Evolutionary conservation across 2,113 vertebrate species (phyloP), one percentile per base, ranked within the genome.

Genomic region (Phylloscopus trochiloides): DNA sequence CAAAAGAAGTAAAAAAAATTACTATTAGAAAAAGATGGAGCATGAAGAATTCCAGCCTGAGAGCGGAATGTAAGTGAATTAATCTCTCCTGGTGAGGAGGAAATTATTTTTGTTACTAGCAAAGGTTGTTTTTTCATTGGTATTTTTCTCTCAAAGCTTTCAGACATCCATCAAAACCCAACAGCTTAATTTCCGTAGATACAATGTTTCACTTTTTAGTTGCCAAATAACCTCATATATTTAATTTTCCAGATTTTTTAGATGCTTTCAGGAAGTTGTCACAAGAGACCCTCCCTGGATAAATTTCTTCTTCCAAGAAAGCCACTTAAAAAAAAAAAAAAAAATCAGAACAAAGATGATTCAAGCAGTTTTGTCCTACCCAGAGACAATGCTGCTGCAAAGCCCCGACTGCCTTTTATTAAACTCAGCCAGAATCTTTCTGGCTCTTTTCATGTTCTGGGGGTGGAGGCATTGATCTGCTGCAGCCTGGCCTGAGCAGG

Each of bases 231-330:
- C 86, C 86, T 88, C 91, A 95, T 88, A 71, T 48, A 94, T 91
- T 95, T 95, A 94, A 94, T 94, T 95, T 95, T 86, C 79, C 65
- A 92, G 80, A 96, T 91, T 94, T 95, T 96, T 96, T 51, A 90
- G 86, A 94, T 96, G 88, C 88, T 95, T 96, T 96, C 63, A 92
- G 92, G 79, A 96, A 93, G 82, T 83, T 94, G 94, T 97, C 94
- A 97, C 63, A 80, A 71, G 63, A 90, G 82, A 96, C 71, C 75
- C 86, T 96, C 95, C 88, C 79, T 90, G 91, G 94, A 59, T 70
- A 73, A 70, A 93, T 88, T 90, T 90, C 72, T 50, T 92, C 57
- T 92, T 94, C 92, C 75, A 96, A 94, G 88, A 96, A 93, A 93
- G 16, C 86, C 63, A 62, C 88, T 88, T 66, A 62, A 2, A 58